phyloP scores from a whole-genome alignment of 2,113 vertebrate species.

The Sinosuthora webbiana region DNA sequence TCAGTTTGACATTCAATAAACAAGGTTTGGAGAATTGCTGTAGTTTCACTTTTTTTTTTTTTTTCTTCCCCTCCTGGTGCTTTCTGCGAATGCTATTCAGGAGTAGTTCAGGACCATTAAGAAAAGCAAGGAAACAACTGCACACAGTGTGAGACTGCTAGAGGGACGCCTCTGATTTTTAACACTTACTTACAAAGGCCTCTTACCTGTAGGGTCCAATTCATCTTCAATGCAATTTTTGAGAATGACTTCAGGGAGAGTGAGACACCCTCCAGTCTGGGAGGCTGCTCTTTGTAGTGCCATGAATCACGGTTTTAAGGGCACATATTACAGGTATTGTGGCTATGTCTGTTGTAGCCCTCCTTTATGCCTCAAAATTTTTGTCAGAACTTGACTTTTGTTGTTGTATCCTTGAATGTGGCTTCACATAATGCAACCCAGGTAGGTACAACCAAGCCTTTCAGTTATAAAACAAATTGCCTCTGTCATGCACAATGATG shows the following conservation, averaged over 20 bases:
- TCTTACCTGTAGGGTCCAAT: background rate
- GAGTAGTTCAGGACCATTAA: background rate
- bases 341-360: background rate
- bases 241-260: background rate
- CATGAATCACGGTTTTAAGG: background rate
- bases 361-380: background rate
- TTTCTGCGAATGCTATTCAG: background rate
- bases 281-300: background rate
- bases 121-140: background rate
- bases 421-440: background rate
- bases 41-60: background rate
- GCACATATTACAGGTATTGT: background rate
- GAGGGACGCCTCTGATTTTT: background rate
- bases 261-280: background rate
- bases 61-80: background rate
- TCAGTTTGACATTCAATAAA: conserved; percentile 59
- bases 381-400: background rate
- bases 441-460: background rate
- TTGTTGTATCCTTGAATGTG: background rate
- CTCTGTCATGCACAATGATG: background rate
- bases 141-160: background rate
- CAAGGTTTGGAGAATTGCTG: conserved; percentile 40
- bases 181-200: background rate
- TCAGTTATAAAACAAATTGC: background rate
- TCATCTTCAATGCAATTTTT: background rate